phyloP scores from a whole-genome alignment of 2,888 invertebrate genomes.

The Amorpha juglandis region DNA sequence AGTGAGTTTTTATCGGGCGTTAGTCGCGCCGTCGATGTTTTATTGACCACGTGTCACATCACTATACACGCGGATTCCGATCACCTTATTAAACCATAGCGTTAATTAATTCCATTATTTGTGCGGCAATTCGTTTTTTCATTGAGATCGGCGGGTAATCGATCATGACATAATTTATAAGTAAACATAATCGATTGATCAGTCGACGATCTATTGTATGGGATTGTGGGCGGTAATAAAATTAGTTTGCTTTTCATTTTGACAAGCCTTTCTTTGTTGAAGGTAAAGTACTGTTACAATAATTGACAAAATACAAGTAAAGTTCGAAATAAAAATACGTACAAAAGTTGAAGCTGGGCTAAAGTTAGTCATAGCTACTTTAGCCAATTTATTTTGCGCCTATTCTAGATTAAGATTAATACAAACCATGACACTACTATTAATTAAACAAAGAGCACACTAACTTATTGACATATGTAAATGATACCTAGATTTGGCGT shows the following conservation, averaged over 20 bases:
- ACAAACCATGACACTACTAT: slow-evolving; percentile 12
- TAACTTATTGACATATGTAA: slow-evolving; percentile 42
- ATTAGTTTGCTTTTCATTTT: background rate
- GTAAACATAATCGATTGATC: slow-evolving; percentile 27
- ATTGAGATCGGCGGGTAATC: slow-evolving; percentile 23
- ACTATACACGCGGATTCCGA: slow-evolving; percentile 32
- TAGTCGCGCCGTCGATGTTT: slow-evolving; percentile 52
- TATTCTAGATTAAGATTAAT: background rate
- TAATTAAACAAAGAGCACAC: slow-evolving; percentile 27
- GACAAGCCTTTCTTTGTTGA: slow-evolving; percentile 4
- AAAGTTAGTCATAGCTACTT: no score
- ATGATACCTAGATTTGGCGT: slow-evolving; percentile 50
- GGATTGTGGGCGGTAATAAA: slow-evolving; percentile 23
- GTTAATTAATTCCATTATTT: slow-evolving; percentile 32
- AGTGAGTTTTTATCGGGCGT: slow-evolving; percentile 76
- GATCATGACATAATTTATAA: slow-evolving; percentile 39
- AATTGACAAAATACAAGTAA: slow-evolving; percentile 13
- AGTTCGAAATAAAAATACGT: no score
- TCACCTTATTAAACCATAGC: slow-evolving; percentile 20
- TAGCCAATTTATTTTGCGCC: background rate
- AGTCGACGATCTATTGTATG: slow-evolving; percentile 16
- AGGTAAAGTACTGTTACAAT: background rate
- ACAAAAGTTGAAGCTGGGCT: no score
- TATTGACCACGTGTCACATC: slow-evolving; percentile 42
- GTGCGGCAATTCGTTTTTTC: slow-evolving; percentile 14